Evolutionary conservation across 2,797 vertebrate genomes (phyloP), one percentile per base, ranked within the genome.

Genomic region (Knipowitschia caucasica): DNA sequence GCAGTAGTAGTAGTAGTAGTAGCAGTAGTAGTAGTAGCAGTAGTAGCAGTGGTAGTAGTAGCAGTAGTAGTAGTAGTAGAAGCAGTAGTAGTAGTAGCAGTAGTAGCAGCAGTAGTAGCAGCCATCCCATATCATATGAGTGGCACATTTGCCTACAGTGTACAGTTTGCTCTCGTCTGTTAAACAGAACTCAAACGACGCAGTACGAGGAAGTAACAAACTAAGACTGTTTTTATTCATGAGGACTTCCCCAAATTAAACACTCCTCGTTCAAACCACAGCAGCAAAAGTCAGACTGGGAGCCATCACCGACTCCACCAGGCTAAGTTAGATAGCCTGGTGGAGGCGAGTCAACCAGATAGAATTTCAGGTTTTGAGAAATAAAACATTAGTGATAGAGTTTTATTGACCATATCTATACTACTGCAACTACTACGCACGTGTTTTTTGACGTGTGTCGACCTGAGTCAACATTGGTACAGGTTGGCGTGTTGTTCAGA

Each of bases 101-200:
- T 34, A 34, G 33, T 34, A n/a, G 9, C 7, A 34, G 14, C 9
- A 34, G 33, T 12, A n/a, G 33, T n/a, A 12, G 29, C 8, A 30
- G 29, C n/a, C n/a, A n/a, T n/a, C n/a, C n/a, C n/a, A n/a, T 30
- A 30, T 8, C 11, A 30, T 14, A 87, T 85, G 84, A 82, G 79
- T 68, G 38, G 25, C 39, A 68, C 76, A 81, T 87, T 86, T 86
- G 82, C 82, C 80, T 82, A 73, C 71, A 78, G 73, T 76, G 76
- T 83, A 69, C 75, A 74, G 68, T 75, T 80, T 77, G 75, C 65
- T 53, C 65, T 66, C 30, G 74, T 76, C 74, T 34, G 77, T 83
- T 81, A 56, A 51, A 75, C 42, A 53, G 39, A 27, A 15, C 27
- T 15, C 50, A 7, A 14, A 25, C 56, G 39, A 5, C 2, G 36